Conservation (phyloP, 1,140 invertebrate genomes). For the Macrotrachela quadricornifera region DNA sequence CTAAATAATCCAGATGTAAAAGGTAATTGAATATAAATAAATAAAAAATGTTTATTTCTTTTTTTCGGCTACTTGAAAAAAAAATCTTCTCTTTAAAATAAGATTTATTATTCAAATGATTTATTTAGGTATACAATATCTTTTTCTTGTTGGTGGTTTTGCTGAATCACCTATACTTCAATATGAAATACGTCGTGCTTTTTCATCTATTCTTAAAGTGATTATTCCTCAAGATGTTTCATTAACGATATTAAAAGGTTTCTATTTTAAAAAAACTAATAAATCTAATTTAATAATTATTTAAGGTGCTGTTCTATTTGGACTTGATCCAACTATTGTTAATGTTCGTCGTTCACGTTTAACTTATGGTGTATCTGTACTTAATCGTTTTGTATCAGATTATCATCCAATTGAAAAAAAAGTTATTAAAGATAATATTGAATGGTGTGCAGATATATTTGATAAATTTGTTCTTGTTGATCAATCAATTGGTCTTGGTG, state of each 20-base stretch:
- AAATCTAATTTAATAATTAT: conserved; percentile 13
- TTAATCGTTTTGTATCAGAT: conserved; percentile 34
- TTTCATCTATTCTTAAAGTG: conserved; percentile 31
- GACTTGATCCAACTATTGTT: conserved; percentile 36
- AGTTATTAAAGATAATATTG: conserved; percentile 30
- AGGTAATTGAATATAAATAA: too few relatives aligned
- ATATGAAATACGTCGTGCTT: conserved; percentile 32
- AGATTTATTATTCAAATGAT: background rate
- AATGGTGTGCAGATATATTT: conserved; percentile 40
- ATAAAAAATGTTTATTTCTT: too few relatives aligned
- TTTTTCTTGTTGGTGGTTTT: conserved; percentile 42
- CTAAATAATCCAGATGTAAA: conserved; percentile 27
- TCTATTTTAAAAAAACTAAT: conserved; percentile 2
- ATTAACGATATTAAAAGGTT: conserved; percentile 27
- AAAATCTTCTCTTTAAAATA: too few relatives aligned
- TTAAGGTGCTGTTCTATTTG: conserved; percentile 39
- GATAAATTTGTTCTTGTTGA: conserved; percentile 37
- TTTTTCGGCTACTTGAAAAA: too few relatives aligned
- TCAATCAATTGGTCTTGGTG: conserved; percentile 32
- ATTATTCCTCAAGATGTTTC: conserved; percentile 35
- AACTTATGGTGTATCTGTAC: conserved; percentile 41
- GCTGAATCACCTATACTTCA: conserved; percentile 38
- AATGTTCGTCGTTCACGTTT: conserved; percentile 33
- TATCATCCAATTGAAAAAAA: conserved; percentile 35
- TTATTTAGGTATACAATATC: conserved; percentile 26